phyloP scores from a whole-genome alignment of 2,888 invertebrate genomes.

The Dryomyza anilis region DNA sequence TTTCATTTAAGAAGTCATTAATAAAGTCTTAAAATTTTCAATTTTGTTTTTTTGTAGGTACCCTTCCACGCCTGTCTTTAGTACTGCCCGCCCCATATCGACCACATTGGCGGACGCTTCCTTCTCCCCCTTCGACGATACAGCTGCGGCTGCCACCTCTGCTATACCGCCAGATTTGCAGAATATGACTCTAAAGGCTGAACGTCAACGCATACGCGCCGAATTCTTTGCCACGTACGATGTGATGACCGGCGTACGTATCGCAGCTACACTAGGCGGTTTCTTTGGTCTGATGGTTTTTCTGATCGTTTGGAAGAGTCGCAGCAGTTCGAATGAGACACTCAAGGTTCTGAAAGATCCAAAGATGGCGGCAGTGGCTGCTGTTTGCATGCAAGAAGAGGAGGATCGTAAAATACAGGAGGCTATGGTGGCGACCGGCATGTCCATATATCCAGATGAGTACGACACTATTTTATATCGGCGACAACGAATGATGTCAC shows the following conservation, averaged over 20 bases:
- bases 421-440: slow-evolving; percentile 72
- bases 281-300: slow-evolving; percentile 92
- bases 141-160: slow-evolving; percentile 27
- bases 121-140: slow-evolving; percentile 36
- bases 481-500: slow-evolving; percentile 67
- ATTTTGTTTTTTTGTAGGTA: not conserved
- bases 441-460: slow-evolving; percentile 63
- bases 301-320: slow-evolving; percentile 88
- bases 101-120: too few species aligned
- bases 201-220: slow-evolving; percentile 74
- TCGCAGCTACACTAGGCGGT: slow-evolving; percentile 88
- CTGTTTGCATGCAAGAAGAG: slow-evolving; percentile 76
- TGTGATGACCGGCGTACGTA: slow-evolving; percentile 91
- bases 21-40: not conserved
- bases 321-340: slow-evolving; percentile 76
- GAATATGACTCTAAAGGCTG: slow-evolving; percentile 58
- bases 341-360: slow-evolving; percentile 76
- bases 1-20: not conserved
- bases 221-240: slow-evolving; percentile 91
- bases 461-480: slow-evolving; percentile 62
- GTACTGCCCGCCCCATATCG: slow-evolving; percentile 39
- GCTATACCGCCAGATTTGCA: slow-evolving; percentile 38
- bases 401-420: slow-evolving; percentile 77
- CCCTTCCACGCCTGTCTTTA: not conserved
- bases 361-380: slow-evolving; percentile 78